Conservation (phyloP, 2,797 vertebrate genomes). For the Eutrigla gurnardus region DNA sequence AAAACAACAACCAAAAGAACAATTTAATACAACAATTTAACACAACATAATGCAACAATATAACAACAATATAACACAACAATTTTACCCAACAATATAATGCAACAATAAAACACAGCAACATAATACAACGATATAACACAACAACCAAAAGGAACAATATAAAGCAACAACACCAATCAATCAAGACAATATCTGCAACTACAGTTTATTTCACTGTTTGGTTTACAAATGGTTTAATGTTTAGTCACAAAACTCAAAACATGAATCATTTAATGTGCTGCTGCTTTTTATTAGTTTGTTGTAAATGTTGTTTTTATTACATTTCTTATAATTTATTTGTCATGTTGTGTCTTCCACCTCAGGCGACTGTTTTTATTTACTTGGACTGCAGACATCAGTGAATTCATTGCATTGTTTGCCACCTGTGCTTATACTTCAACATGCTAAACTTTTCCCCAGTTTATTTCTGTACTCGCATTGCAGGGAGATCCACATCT, state of each 20-base stretch:
- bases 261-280: neutral
- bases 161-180: no score
- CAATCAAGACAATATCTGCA: neutral
- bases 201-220: neutral
- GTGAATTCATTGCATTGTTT: slow-evolving; percentile 15
- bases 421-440: slow-evolving; percentile 10
- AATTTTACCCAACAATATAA: neutral
- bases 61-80: neutral
- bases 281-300: neutral
- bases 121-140: neutral
- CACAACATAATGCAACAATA: no score
- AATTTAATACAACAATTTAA: neutral
- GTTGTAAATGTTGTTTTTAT: slow-evolving; percentile 1
- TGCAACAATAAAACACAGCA: fast-evolving
- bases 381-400: neutral
- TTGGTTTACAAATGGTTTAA: neutral
- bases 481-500: neutral
- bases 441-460: neutral
- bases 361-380: neutral
- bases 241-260: neutral
- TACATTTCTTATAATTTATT: neutral
- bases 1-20: no score
- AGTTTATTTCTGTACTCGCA: neutral
- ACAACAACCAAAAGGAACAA: neutral
- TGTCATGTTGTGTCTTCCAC: neutral